Conservation (phyloP, 2,113 vertebrate species). For the Dipodomys ordii region DNA sequence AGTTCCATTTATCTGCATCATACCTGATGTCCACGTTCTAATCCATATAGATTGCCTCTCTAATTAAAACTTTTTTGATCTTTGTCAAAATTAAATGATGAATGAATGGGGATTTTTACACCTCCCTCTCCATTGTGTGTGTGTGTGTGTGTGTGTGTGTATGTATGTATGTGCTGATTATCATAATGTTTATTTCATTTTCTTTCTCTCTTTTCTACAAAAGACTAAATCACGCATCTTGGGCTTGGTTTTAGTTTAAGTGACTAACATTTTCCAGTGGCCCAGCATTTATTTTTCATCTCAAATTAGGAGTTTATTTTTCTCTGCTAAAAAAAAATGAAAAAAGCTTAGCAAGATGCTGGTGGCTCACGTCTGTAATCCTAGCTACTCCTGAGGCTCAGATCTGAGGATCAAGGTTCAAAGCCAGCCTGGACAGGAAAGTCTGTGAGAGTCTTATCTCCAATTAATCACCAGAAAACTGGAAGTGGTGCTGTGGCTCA, state of each 20-base stretch:
- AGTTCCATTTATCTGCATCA: too few species aligned
- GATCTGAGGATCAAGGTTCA: too few species aligned
- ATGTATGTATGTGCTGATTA: not conserved
- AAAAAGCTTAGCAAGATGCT: too few species aligned
- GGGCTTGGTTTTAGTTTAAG: not conserved
- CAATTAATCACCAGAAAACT: too few species aligned
- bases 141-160: not conserved
- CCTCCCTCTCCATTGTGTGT: not conserved
- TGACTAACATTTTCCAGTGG: not conserved
- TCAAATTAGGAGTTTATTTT: not conserved
- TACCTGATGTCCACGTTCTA: accelerated
- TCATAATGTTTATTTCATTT: not conserved
- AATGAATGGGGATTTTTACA: not conserved
- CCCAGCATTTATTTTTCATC: not conserved
- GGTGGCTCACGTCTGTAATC: too few species aligned
- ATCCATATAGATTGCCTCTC: not conserved
- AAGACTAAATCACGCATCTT: not conserved
- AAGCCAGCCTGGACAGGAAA: too few species aligned
- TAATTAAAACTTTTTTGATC: not conserved
- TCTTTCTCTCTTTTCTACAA: not conserved
- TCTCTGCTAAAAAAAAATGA: not conserved
- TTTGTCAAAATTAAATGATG: not conserved
- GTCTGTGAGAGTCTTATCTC: too few species aligned
- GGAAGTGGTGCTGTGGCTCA: too few species aligned
- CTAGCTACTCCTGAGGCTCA: too few species aligned